phyloP scores from a whole-genome alignment of 1,140 invertebrate species.

The Drosophila chauvacae region DNA sequence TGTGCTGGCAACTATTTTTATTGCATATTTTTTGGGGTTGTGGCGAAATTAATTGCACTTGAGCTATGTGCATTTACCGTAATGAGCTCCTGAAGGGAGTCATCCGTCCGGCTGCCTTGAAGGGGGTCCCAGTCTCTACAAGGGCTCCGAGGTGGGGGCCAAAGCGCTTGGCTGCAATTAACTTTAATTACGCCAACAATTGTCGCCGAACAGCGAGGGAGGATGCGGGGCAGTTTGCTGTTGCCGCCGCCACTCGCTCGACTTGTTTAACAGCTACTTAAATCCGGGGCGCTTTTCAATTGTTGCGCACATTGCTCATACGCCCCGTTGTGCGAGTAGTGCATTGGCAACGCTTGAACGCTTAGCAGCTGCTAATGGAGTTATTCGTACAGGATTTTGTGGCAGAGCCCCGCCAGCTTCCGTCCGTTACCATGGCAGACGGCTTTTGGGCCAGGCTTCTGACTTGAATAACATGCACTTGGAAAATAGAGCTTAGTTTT shows the following conservation, averaged over 20 bases:
- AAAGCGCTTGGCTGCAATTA: slow-evolving; percentile 70
- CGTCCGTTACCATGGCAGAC: slow-evolving; percentile 40
- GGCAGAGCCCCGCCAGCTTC: slow-evolving; percentile 3
- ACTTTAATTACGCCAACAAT: slow-evolving; percentile 72
- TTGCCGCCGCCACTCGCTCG: slow-evolving; percentile 37
- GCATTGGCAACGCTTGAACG: slow-evolving; percentile 27
- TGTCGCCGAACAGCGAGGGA: slow-evolving; percentile 54
- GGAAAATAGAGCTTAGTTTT: neutral
- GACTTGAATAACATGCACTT: neutral
- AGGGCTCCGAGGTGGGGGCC: neutral
- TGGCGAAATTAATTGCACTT: slow-evolving; percentile 75
- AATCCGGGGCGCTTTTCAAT: slow-evolving; percentile 56
- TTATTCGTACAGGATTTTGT: slow-evolving; percentile 41
- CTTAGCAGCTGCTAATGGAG: slow-evolving; percentile 58
- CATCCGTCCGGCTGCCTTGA: slow-evolving; percentile 12
- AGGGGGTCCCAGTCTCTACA: slow-evolving; percentile 1
- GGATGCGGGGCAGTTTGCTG: slow-evolving; percentile 15
- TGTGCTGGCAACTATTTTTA: slow-evolving; percentile 68
- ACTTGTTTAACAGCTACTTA: slow-evolving; percentile 78
- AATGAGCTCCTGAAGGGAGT: slow-evolving; percentile 64
- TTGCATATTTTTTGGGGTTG: slow-evolving; percentile 73
- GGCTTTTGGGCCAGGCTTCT: slow-evolving; percentile 8
- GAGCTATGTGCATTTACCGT: slow-evolving; percentile 78
- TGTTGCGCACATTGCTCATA: slow-evolving; percentile 70
- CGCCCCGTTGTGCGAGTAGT: slow-evolving; percentile 48